Evolutionary conservation across 2,113 vertebrate species (phyloP), one percentile per base, ranked within the genome.

Genomic region (Pteropus alecto): DNA sequence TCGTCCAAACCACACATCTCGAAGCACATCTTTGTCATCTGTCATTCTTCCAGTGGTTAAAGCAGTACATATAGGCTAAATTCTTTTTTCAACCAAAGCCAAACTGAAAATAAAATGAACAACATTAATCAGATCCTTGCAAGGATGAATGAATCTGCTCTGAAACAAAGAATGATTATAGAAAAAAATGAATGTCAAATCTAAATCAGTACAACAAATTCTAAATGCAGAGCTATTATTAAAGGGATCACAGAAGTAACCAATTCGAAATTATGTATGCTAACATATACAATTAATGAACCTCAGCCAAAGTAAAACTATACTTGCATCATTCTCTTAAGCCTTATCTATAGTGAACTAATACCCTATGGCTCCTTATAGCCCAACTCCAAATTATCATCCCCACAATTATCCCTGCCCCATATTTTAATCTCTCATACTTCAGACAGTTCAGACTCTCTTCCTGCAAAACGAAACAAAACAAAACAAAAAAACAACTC

Each of bases 1-100:
- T 98, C 99, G 98, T 76, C 99, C 99, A 95, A 99, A 99, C 99
- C 99, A 99, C 56, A 99, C 99, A 97, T 99, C 99, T 98, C 99
- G 99, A 98, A 99, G 98, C 18, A 99, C 99, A 96, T 99, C 99
- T 99, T 99, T 99, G 99, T 99, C 99, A 99, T 99, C 99, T 99
- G 99, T 99, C 99, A 99, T 99, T 98, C 98, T 99, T 99, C 98
- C 98, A 98, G 87, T 38, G 94, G 98, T 97, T 93, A 98, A 98
- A 78, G 98, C 96, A 98, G 98, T 98, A 99, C 99, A 99, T 99
- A 99, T 97, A 99, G 98, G 96, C 96, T 96, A 97, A 88, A 73
- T 98, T 96, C 81, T 48, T 97, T 97, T 97, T 97, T 98, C 98
- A 93, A 93, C 92, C 96, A 96, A 93, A 97, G 90, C 74, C 94